Evolutionary conservation across 2,797 vertebrate species (phyloP), one percentile per base, ranked within the genome.

Genomic region (Ciconia nigra): DNA sequence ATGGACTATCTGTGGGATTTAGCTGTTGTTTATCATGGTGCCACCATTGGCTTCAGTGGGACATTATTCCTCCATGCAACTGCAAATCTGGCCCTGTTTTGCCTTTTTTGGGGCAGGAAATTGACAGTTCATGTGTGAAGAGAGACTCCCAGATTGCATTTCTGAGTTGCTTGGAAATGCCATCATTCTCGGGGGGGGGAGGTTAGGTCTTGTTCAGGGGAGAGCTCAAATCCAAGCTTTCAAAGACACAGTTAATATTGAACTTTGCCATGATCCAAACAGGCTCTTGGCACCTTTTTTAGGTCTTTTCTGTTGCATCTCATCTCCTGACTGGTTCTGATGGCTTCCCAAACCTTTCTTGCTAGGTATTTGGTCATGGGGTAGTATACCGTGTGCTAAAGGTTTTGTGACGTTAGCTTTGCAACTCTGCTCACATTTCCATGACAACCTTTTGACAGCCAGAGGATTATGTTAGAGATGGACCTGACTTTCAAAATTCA

Each of bases 241-340:
- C 35, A 65, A 78, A 94, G 63, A 47, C 49, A 51, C 6, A 17
- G 21, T 54, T 80, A 76, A 59, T 71, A 69, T 2, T 33, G 31
- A 87, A 78, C 37, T 67, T 90, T 62, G 10, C 49, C 5, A 7
- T 37, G 21, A 49, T 69, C 15, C 10, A 92, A 95, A 62, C 21
- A 81, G n/a, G 3, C 16, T 78, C 72, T 88, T 78, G 57, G 57
- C 71, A 83, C 49, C 19, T 74, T 70, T 67, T 71, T 84, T 39
- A 52, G 16, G 17, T 46, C 54, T 89, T 81, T 42, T 63, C 61
- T 91, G 44, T 83, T 94, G 13, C 19, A 15, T 52, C 35, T 76
- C 22, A n/a, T 54, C 74, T 94, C 47, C 84, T 91, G 82, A 91
- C 93, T 96, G 95, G 90, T 97, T 97, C 96, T 96, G 96, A 93